Percentiles rank a stretch among this genome's conserved stretches.
These are phyloP conservation scores for Drosophila tsacasi DNA, from an alignment of 1,140 invertebrate species.

Conservation along the genomic window DNA sequence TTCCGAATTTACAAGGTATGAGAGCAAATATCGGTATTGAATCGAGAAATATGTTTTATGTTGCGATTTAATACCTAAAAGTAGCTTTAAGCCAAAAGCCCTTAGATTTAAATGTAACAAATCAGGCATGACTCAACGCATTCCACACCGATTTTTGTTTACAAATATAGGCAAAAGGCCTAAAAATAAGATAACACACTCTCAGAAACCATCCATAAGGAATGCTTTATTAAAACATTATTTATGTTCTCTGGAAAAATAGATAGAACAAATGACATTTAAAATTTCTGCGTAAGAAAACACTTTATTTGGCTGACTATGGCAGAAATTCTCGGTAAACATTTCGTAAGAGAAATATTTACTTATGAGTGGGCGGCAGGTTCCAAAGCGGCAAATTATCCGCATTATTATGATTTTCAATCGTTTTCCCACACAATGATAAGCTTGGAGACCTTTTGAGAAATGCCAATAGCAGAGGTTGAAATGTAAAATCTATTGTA, in stretches of 20 bases:
- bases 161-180: slow-evolving; percentile 5
- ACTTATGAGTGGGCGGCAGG: neutral
- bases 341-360: slow-evolving; percentile 12
- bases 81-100: neutral
- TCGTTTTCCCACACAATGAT: slow-evolving; percentile 1
- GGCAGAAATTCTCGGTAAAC: slow-evolving; percentile 9
- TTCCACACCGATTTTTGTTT: slow-evolving; percentile 3
- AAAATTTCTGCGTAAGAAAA: neutral
- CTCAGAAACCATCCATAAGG: neutral
- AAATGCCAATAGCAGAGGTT: neutral
- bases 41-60: neutral
- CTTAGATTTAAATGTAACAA: neutral
- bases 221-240: slow-evolving; percentile 2
- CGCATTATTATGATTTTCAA: slow-evolving; percentile 11
- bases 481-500: slow-evolving; percentile 2
- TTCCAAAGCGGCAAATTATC: neutral
- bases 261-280: slow-evolving; percentile 8
- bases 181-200: slow-evolving; percentile 10
- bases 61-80: neutral
- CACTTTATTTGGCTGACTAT: neutral
- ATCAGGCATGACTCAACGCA: slow-evolving; percentile 2
- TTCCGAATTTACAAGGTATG: neutral
- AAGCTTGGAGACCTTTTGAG: neutral
- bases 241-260: neutral
- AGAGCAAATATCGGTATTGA: neutral